Conservation (phyloP, 2,888 invertebrate species). For the Anoncus sp. region DNA sequence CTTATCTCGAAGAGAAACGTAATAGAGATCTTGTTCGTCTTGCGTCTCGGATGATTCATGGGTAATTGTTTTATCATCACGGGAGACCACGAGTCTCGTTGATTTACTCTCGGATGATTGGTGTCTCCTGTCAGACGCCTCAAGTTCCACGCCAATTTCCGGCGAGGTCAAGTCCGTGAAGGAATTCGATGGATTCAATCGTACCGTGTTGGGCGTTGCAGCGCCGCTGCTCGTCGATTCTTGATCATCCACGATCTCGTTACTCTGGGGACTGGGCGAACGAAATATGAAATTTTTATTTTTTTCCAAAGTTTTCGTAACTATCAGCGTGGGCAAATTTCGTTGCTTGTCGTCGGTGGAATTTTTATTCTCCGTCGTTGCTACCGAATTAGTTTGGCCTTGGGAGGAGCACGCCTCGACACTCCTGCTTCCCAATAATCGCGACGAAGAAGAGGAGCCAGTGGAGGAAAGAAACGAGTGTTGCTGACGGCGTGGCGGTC, state of each 20-base stretch:
- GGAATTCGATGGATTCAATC: slow-evolving; percentile 87
- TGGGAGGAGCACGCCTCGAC: slow-evolving; percentile 45
- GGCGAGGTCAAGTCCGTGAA: slow-evolving; percentile 86
- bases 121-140: slow-evolving; percentile 6
- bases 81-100: slow-evolving; percentile 63
- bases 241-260: slow-evolving; percentile 74
- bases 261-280: slow-evolving; percentile 87
- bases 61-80: not conserved
- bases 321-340: slow-evolving; percentile 42
- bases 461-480: slow-evolving; percentile 17
- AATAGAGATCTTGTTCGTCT: slow-evolving; percentile 69
- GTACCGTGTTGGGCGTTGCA: slow-evolving; percentile 88
- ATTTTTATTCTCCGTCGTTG: slow-evolving; percentile 53
- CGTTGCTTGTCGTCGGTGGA: slow-evolving; percentile 36
- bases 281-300: slow-evolving; percentile 67
- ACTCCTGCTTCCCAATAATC: slow-evolving; percentile 51
- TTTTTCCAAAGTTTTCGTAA: slow-evolving; percentile 39
- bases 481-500: slow-evolving; percentile 46
- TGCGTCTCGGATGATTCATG: not conserved
- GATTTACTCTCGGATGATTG: slow-evolving; percentile 80
- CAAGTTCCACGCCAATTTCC: slow-evolving; percentile 77
- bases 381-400: slow-evolving; percentile 60
- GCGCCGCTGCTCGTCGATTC: slow-evolving; percentile 86
- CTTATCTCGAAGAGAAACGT: slow-evolving; percentile 67
- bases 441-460: slow-evolving; percentile 38